These are phyloP conservation scores for Malaclemys terrapin DNA, from an alignment of 2,113 vertebrate species.

Conservation along the genomic window DNA sequence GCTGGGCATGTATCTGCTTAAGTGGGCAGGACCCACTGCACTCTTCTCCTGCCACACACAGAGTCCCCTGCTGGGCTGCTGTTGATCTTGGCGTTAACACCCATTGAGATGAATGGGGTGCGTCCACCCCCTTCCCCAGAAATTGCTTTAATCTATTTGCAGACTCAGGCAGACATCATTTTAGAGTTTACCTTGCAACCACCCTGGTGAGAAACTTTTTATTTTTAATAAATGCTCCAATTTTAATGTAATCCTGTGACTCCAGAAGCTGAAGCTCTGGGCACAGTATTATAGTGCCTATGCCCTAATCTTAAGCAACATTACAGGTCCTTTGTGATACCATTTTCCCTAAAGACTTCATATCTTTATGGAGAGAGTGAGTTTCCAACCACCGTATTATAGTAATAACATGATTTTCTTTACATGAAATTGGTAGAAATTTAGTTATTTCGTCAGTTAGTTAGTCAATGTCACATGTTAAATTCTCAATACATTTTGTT, in stretches of 20 bases:
- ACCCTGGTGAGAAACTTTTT: background rate
- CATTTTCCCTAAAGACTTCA: background rate
- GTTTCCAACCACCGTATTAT: slow-evolving; percentile 12
- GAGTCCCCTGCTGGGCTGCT: background rate
- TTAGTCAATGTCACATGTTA: background rate
- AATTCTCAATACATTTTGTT: slow-evolving; percentile 43
- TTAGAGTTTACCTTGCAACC: slow-evolving; percentile 57
- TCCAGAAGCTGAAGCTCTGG: slow-evolving; percentile 30
- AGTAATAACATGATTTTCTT: background rate
- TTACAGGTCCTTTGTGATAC: background rate
- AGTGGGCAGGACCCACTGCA: background rate
- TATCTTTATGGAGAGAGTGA: background rate
- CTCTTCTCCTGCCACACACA: background rate
- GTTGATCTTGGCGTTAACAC: slow-evolving; percentile 36
- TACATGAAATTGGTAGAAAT: slow-evolving; percentile 13
- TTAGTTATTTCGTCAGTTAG: background rate
- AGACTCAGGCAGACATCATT: slow-evolving; percentile 57
- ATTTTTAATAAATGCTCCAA: slow-evolving; percentile 29
- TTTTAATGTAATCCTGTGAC: slow-evolving; percentile 41
- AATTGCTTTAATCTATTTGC: slow-evolving; percentile 54
- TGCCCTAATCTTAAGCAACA: slow-evolving; percentile 21
- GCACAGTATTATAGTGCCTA: slow-evolving; percentile 5
- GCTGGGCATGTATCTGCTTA: too few relatives aligned
- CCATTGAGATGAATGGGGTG: slow-evolving; percentile 34
- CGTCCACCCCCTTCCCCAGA: slow-evolving; percentile 26